Evolutionary conservation across 2,113 vertebrate genomes (phyloP).

Genomic region (Terrapene triunguis): DNA sequence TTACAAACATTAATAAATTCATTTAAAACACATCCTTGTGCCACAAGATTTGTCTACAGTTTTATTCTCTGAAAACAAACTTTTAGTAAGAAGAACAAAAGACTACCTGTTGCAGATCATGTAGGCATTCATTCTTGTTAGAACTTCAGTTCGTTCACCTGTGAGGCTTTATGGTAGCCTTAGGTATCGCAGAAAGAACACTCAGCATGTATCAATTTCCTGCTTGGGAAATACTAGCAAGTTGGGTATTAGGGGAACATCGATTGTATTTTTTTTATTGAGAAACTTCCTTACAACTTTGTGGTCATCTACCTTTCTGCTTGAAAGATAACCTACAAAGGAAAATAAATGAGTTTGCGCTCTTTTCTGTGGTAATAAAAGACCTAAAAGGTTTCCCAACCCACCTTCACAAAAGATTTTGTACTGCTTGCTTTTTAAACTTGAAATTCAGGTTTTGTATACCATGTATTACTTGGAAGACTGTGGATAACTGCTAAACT

Average conservation of each 20-base stretch:
- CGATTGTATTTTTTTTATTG: neutral
- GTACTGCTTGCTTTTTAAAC: neutral
- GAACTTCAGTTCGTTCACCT: neutral
- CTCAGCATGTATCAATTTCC: slow-evolving; percentile 1
- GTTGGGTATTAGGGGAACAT: neutral
- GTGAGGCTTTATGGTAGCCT: neutral
- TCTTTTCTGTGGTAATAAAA: neutral
- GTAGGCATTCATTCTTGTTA: neutral
- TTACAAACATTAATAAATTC: slow-evolving; percentile 53
- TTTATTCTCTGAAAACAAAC: slow-evolving; percentile 7
- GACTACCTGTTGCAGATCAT: neutral
- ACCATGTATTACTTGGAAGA: neutral
- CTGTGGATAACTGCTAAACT: neutral
- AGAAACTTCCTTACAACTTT: neutral
- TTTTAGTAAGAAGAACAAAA: neutral
- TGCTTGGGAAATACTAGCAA: neutral
- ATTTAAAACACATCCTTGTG: slow-evolving; percentile 7
- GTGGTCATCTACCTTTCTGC: neutral
- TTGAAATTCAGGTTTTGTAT: neutral
- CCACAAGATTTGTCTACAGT: neutral
- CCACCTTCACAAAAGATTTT: neutral
- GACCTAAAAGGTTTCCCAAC: neutral
- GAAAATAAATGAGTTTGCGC: neutral
- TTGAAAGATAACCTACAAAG: neutral
- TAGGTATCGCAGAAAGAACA: neutral